Evolutionary conservation across 2,113 vertebrate species (phyloP).

Genomic region (Xenus cinereus): DNA sequence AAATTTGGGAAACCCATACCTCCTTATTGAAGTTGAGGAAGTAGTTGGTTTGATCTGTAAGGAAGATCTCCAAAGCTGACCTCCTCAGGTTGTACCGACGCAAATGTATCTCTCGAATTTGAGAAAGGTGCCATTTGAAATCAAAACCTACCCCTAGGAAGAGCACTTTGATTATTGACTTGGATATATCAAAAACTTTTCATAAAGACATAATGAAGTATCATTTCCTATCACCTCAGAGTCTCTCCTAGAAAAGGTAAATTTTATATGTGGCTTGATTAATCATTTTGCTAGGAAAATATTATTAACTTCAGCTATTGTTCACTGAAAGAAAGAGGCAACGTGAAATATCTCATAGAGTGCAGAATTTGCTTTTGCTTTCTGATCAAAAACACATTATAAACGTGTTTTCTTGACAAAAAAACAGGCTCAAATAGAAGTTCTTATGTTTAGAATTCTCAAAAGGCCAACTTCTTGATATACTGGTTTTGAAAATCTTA

Average conservation of each 20-base stretch:
- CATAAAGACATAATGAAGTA: background rate
- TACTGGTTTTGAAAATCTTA: background rate
- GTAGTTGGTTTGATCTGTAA: constrained; percentile 95
- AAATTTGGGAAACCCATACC: constrained; percentile 65
- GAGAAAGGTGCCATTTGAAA: constrained; percentile 95
- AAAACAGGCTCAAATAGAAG: background rate
- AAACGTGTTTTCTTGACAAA: background rate
- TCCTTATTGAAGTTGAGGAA: constrained; percentile 98
- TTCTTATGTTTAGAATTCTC: background rate
- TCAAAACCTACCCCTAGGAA: constrained; percentile 89
- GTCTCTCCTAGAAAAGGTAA: background rate
- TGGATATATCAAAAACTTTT: background rate
- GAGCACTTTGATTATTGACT: background rate
- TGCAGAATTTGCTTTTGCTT: background rate
- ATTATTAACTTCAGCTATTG: background rate
- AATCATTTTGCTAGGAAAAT: background rate
- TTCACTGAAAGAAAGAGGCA: background rate
- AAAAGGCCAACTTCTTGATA: background rate
- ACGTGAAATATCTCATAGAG: background rate
- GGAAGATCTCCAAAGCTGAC: constrained; percentile 96
- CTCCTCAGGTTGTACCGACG: constrained; percentile 93
- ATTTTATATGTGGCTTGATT: background rate
- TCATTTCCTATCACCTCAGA: background rate
- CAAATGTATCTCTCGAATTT: constrained; percentile 93
- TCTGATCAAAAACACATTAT: background rate